These are phyloP conservation scores for Hippoglossus stenolepis DNA, from an alignment of 2,113 vertebrate species.

Conservation along the genomic window DNA sequence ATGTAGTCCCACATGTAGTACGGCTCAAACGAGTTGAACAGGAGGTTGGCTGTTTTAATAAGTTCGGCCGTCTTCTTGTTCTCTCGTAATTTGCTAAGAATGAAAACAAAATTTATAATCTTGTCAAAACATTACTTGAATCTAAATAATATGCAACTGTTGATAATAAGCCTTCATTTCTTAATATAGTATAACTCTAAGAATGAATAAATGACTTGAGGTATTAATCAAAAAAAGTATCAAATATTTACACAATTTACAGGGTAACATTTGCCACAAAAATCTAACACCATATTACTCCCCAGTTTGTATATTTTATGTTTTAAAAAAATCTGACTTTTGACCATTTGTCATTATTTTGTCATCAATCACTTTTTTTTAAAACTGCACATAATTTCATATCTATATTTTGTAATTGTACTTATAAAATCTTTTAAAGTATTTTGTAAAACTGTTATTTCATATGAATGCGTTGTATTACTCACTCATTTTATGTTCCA, in stretches of 20 bases:
- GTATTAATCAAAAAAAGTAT: not conserved
- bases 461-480: no score
- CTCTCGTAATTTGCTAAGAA: constrained; percentile 93
- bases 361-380: no score
- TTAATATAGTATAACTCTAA: not conserved
- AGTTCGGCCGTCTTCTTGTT: constrained; percentile 98
- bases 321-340: no score
- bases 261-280: no score
- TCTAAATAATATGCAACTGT: not conserved
- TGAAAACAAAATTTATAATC: constrained; percentile 6
- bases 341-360: not conserved
- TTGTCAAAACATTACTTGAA: not conserved
- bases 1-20: constrained; percentile 99
- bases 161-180: not conserved
- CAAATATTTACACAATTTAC: no score
- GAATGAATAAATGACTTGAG: not conserved
- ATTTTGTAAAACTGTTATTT: no score
- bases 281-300: not conserved
- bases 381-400: no score
- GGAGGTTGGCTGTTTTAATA: constrained; percentile 98
- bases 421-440: no score
- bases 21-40: constrained; percentile 99
- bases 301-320: not conserved
- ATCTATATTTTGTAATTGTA: no score
- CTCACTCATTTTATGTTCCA: no score